These are phyloP conservation scores for Nerophis lumbriciformis DNA, from an alignment of 2,113 vertebrate genomes.

Conservation along the genomic window DNA sequence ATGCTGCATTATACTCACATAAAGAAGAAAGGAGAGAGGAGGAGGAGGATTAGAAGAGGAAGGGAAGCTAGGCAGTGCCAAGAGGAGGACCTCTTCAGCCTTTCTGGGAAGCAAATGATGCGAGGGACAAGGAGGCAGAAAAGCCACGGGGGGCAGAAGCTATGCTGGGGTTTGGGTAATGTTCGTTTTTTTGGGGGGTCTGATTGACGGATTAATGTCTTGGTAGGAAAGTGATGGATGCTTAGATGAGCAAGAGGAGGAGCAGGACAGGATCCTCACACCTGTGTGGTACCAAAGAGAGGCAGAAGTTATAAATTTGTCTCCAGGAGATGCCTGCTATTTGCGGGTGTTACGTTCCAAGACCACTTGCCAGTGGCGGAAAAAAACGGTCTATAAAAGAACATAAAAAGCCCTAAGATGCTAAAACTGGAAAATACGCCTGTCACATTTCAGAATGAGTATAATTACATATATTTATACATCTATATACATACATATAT, in stretches of 20 bases:
- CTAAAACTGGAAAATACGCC: no score
- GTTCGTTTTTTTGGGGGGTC: conserved; percentile 11
- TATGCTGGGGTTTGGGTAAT: not conserved
- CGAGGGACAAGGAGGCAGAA: not conserved
- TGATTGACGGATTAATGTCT: not conserved
- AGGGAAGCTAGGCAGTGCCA: not conserved
- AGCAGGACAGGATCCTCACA: conserved; percentile 68
- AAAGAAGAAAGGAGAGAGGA: conserved; percentile 40
- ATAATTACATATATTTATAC: no score
- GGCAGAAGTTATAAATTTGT: conserved; percentile 42
- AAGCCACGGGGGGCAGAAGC: not conserved
- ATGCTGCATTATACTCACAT: conserved; percentile 65
- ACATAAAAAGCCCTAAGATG: no score
- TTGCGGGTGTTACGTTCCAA: no score
- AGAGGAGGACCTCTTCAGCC: not conserved
- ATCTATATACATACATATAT: no score
- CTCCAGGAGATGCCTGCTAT: not conserved
- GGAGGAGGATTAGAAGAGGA: conserved; percentile 10
- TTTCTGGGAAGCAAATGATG: no score
- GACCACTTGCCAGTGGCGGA: no score
- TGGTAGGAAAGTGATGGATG: conserved; percentile 6
- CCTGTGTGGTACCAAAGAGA: conserved; percentile 61
- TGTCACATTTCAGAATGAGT: no score
- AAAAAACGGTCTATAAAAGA: no score
- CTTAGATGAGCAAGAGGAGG: conserved; percentile 69